Base-by-base conservation (phyloP, 2,113 vertebrate genomes). In the Epinephelus fuscoguttatus region DNA sequence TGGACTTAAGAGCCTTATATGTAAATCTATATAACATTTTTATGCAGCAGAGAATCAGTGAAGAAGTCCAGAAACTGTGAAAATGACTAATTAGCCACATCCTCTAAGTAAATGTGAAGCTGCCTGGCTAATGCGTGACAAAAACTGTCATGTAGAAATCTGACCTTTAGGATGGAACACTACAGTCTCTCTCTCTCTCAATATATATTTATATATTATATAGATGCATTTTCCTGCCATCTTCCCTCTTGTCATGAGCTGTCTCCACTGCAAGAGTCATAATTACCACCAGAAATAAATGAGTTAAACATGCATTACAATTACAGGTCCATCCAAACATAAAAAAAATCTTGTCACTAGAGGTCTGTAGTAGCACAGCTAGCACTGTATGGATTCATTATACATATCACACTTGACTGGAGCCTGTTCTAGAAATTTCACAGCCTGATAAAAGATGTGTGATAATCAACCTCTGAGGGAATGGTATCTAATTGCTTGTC, bases 141-240 rank as follows among this genome's bases (percentile, higher is more conserved):
- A 70, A 89, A 90, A 76, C 63, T 84, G 57, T 63, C 60, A 70
- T 83, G 85, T 62, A 61, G 55, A 80, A 74, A 52, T 66, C 10
- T 89, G 89, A 90, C 88, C 89, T 93, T 91, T 89, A 69, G 15
- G 75, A 84, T 86, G 80, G 79, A 73, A 84, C 68, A 87, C 73
- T 85, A 50, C 14, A 50, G 49, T 50, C 49, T 18, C 49, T 6
- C 6, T 37, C 33, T 37, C 33, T 37, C 33, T 7, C 7, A 37
- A 37, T 37, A 37, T 37, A 37, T 37, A 37, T 37, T 37, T 37
- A 37, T 37, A 14, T 75, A 69, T 84, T 78, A 64, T 21, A 55
- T 69, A 45, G 42, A 45, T 13, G 47, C 60, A 57, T 87, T 80
- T 87, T 80, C 66, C 64, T 87, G 64, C 72, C 70, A 45, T 81